Conservation (phyloP, 2,888 invertebrate species). For the Steromphala cineraria region DNA sequence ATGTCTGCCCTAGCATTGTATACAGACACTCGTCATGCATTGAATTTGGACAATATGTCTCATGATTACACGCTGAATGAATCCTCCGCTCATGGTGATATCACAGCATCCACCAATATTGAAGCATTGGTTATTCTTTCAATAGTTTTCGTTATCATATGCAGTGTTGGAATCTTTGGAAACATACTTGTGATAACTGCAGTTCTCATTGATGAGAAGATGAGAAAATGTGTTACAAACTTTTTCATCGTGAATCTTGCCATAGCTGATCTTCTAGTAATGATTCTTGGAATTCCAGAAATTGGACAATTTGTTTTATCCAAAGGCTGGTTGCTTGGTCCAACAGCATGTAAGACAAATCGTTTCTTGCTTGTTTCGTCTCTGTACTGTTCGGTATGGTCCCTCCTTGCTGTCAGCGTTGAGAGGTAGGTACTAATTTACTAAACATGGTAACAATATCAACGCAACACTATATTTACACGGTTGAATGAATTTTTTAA, state of each 20-base stretch:
- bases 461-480: background rate
- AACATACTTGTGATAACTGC: slow-evolving; percentile 72
- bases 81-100: too few relatives aligned
- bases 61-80: too few relatives aligned
- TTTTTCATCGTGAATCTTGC: slow-evolving; percentile 74
- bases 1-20: too few relatives aligned
- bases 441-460: background rate
- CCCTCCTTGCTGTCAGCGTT: slow-evolving; percentile 76
- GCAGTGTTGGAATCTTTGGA: slow-evolving; percentile 70
- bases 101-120: background rate
- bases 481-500: too few relatives aligned
- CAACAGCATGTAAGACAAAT: slow-evolving; percentile 71
- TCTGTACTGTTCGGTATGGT: slow-evolving; percentile 76
- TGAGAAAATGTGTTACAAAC: slow-evolving; percentile 73
- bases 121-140: slow-evolving; percentile 48
- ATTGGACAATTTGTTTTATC: slow-evolving; percentile 71
- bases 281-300: slow-evolving; percentile 73
- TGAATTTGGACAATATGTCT: too few relatives aligned
- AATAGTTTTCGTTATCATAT: slow-evolving; percentile 69
- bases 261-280: slow-evolving; percentile 71
- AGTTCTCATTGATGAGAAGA: slow-evolving; percentile 69
- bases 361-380: slow-evolving; percentile 75
- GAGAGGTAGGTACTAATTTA: slow-evolving; percentile 68
- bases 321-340: slow-evolving; percentile 71
- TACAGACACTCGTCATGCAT: too few relatives aligned